Percentiles rank a stretch among this genome's conserved stretches.
These are phyloP conservation scores for Phenganax stokvisi DNA, from an alignment of 92 coral and sea anemone genomes.

Conservation along the genomic window DNA sequence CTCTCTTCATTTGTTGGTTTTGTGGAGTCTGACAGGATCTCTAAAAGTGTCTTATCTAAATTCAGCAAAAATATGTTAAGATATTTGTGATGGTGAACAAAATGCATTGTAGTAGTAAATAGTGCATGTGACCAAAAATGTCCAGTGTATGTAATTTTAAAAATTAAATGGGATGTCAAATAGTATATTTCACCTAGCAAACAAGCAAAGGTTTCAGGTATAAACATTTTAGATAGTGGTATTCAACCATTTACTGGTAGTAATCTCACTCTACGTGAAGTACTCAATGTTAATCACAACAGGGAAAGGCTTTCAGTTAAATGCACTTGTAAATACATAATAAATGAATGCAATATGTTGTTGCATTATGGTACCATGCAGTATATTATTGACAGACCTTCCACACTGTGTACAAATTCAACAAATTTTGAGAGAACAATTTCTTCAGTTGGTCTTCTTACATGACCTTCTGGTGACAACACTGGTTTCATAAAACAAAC, in stretches of 20 bases:
- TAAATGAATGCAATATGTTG: not conserved
- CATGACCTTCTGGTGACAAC: constrained; percentile 49
- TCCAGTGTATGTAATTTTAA: too few species aligned
- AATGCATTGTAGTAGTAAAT: not conserved
- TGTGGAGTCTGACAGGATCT: constrained; percentile 40
- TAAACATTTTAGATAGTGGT: too few species aligned
- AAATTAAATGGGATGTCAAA: too few species aligned
- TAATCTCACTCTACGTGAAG: too few species aligned
- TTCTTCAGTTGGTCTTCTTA: constrained; percentile 43
- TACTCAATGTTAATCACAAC: too few species aligned
- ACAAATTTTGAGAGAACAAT: constrained; percentile 48
- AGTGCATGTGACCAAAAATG: too few species aligned
- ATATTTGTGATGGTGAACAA: not conserved
- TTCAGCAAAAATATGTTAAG: not conserved
- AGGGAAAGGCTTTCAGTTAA: too few species aligned
- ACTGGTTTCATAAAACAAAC: constrained; percentile 42
- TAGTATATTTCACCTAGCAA: too few species aligned
- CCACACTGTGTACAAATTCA: constrained; percentile 46
- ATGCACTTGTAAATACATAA: not conserved
- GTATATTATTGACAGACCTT: constrained; percentile 25
- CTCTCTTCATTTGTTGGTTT: constrained; percentile 52
- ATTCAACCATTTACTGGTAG: too few species aligned
- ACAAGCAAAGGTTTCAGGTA: too few species aligned
- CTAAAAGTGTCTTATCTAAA: constrained; percentile 51
- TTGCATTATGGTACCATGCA: not conserved